phyloP scores from a whole-genome alignment of 2,888 invertebrate species.

The Parapristionchus giblindavisi region DNA sequence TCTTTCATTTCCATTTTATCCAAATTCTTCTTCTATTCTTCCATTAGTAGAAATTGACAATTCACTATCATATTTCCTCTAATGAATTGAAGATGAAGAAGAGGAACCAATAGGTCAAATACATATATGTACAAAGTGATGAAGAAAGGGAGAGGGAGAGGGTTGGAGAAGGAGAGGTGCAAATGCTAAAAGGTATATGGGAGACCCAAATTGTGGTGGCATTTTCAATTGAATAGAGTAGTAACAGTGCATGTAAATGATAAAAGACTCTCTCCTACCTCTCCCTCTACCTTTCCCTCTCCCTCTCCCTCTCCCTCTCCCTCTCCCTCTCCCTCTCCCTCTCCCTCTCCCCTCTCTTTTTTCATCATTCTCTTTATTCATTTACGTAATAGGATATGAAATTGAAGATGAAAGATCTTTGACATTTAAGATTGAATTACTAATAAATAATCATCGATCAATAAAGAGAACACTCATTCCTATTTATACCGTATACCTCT shows the following conservation, averaged over 20 bases:
- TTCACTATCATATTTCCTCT: neutral
- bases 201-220: neutral
- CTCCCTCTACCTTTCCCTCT: neutral
- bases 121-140: neutral
- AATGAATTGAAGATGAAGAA: neutral
- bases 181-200: neutral
- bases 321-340: neutral
- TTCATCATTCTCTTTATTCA: neutral
- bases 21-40: neutral
- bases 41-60: neutral
- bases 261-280: neutral
- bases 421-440: neutral
- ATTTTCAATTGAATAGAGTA: neutral
- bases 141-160: neutral
- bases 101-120: neutral
- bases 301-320: neutral
- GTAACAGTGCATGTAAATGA: neutral
- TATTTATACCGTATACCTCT: neutral
- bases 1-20: neutral
- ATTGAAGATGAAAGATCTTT: neutral
- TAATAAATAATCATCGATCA: neutral
- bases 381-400: neutral
- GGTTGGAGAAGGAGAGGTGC: neutral
- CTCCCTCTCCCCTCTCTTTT: conserved; percentile 5
- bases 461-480: neutral